Base-by-base conservation (phyloP, 2,113 vertebrate genomes). In the Microtus richardsoni region DNA sequence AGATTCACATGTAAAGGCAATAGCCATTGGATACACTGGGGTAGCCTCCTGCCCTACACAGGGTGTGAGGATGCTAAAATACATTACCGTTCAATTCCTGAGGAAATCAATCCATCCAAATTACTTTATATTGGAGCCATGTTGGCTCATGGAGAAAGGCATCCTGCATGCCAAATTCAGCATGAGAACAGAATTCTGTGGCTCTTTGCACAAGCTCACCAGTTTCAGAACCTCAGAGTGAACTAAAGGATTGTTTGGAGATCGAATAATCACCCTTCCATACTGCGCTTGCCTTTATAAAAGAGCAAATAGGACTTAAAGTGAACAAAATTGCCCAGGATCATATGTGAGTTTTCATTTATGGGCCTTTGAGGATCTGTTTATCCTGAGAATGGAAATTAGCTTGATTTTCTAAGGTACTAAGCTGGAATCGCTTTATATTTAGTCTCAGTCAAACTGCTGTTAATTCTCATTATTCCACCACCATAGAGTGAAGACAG, bases 381-480 rank as follows among this genome's bases (percentile, higher is more conserved):
- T 96, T 95, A 94, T 92, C 62, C 90, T 54, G 82, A 30, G 80
- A 41, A 91, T 94, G 74, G 88, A 97, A 94, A 97, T 94, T 86
- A 96, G 44, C 93, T 96, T 89, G 84, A 93, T 96, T 97, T 97
- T 95, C 96, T 86, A 95, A 96, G 85, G 68, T 71, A 93, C 88
- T 96, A 92, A 96, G 90, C 80, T 92, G 21, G 68, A 96, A 91
- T 96, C 90, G 80, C 90, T 95, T 88, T 96, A 85, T 94, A 66
- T 92, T 93, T 83, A 62, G 97, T 95, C 88, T 91, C 85, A 92
- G 85, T 92, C 88, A 97, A 97, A 78, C 92, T 78, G 88, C 77
- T 92, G 75, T 97, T 97, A 97, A 97, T 97, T 97, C 96, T 97
- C 92, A 96, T 92, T 97, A 95, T 96, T 96, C 52, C 36, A 64